Base-by-base conservation (phyloP, 2,113 vertebrate genomes). In the Murina feae region DNA sequence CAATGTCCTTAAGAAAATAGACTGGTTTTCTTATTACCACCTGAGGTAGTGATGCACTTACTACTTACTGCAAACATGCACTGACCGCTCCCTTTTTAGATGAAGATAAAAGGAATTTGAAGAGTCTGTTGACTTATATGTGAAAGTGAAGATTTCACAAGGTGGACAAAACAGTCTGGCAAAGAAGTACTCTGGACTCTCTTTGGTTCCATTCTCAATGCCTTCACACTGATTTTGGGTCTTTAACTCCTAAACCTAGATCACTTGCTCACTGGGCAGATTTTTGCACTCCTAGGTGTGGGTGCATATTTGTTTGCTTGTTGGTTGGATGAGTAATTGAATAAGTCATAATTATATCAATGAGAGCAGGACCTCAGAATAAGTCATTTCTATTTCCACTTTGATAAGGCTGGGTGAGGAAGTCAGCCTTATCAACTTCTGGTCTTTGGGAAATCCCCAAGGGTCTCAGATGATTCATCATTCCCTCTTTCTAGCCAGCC, bases 121-220 rank as follows among this genome's bases (percentile, higher is more conserved):
- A 92, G 30, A 93, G 3, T 21, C 72, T 76, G 53, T 85, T 74
- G 35, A 65, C 39, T 72, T 65, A 58, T 60, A 51, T 9, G 9
- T 13, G 39, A 85, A 28, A 90, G 42, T 75, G 13, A 90, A 95
- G 85, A 81, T 90, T 93, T 92, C 85, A 94, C 37, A 90, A 20
- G 3, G 18, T 28, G 11, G 42, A 74, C 72, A 58, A 37, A 60
- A 60, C 1, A 5, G 9, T 49, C 44, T 89, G n/a, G 17, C 28
- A 75, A 90, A 86, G 63, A 42, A 17, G 3, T 20, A 53, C 66
- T 69, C 51, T 71, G 81, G 17, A 28, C 66, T 80, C 16, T 87
- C 4, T 80, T 39, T 65, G 11, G 13, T 66, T 97, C 30, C 60
- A 55, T 72, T 89, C 30, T 14, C 0, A 18, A 81, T 85, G 55